Base-by-base conservation (phyloP, 2,888 invertebrate species). In the Cryptosula pallasiana region DNA sequence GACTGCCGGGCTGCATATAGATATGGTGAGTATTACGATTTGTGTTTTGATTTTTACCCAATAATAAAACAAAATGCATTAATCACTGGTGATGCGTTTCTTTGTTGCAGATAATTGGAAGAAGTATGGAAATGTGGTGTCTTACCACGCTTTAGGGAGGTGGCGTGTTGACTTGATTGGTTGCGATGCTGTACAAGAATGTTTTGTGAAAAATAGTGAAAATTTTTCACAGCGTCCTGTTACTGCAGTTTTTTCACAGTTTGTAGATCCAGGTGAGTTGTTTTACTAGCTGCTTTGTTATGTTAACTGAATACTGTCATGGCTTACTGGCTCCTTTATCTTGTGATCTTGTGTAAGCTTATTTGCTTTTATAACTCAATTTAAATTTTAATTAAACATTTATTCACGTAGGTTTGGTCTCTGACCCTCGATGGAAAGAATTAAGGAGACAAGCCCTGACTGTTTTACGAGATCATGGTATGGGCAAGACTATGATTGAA, bases 61-160 rank as follows among this genome's bases (percentile, higher is more conserved):
- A n/a, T n/a, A n/a, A n/a, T n/a, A n/a, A n/a, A n/a, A n/a, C n/a
- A n/a, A n/a, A n/a, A n/a, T n/a, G n/a, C n/a, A n/a, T n/a, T n/a
- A n/a, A n/a, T n/a, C n/a, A n/a, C n/a, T n/a, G n/a, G n/a, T n/a
- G n/a, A n/a, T n/a, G n/a, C n/a, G n/a, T n/a, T n/a, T n/a, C 20
- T 45, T 45, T 55, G 23, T 55, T 55, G 23, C 9, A 55, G 55
- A 55, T 16, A 55, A n/a, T 3, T 55, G 55, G 55, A 55, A 25
- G 5, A n/a, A n/a, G n/a, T 55, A 55, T 55, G 55, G 55, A 5
- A 55, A 55, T 55, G 55, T 55, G 55, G 55, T 55, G 25, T 55
- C 55, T 16, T 55, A 55, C 25, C 23, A 23, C 5, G 9, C 23
- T 5, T n/a, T 55, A 23, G 23, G 23, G 5, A 5, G 23, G 23